A percentile compares a stretch with the other conserved stretches of the same genome.
These are phyloP conservation scores for Stenopsyche tienmushanensis DNA, from an alignment of 1,140 invertebrate species.

Conservation along the genomic window DNA sequence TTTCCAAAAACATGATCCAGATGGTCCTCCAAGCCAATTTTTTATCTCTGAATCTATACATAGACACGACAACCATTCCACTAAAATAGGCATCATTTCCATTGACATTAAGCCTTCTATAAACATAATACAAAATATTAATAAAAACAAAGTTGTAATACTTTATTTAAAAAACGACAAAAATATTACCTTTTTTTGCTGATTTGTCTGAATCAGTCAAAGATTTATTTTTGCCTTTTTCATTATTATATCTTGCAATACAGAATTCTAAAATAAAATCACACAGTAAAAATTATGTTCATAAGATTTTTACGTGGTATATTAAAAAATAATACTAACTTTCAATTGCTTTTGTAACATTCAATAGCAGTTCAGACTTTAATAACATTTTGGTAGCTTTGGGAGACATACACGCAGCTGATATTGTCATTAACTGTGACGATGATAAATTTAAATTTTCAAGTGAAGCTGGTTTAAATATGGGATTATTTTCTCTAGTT, in stretches of 20 bases:
- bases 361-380: slow-evolving; percentile 69
- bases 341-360: slow-evolving; percentile 46
- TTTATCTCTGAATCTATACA: slow-evolving; percentile 78
- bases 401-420: slow-evolving; percentile 74
- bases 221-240: background rate
- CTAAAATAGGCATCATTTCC: slow-evolving; percentile 60
- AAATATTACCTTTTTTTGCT: background rate
- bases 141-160: slow-evolving; percentile 8
- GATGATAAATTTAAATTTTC: slow-evolving; percentile 57
- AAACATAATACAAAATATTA: slow-evolving; percentile 8
- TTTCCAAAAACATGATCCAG: slow-evolving; percentile 81
- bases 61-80: slow-evolving; percentile 79
- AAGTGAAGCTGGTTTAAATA: slow-evolving; percentile 43
- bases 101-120: slow-evolving; percentile 43
- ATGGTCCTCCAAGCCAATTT: slow-evolving; percentile 79
- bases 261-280: slow-evolving; percentile 37
- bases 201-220: slow-evolving; percentile 36
- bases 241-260: slow-evolving; percentile 6
- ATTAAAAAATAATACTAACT: slow-evolving; percentile 40
- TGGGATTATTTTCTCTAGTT: slow-evolving; percentile 53
- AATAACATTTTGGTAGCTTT: slow-evolving; percentile 72
- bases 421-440: slow-evolving; percentile 71
- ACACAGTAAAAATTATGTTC: background rate
- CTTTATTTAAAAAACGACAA: background rate
- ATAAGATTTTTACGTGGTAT: slow-evolving; percentile 1